Base-by-base conservation (phyloP, 2,888 invertebrate genomes). In the Acronicta alni region DNA sequence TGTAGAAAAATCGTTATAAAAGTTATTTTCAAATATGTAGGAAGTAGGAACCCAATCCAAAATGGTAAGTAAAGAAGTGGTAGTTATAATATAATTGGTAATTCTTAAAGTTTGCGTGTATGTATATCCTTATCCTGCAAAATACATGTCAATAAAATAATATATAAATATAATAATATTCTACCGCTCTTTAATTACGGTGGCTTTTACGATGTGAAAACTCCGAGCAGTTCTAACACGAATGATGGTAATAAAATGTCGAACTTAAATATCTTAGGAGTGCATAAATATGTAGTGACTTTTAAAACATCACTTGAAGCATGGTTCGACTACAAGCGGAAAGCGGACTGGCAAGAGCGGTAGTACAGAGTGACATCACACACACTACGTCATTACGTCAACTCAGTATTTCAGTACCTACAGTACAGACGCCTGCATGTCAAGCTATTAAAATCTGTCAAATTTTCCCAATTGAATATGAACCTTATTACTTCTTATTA, bases 161-260 rank as follows among this genome's bases (percentile, higher is more conserved):
- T 41, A 41, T 18, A 41, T 49, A 41, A 49, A 49, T 18, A 49
- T 30, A 14, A 49, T 30, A 14, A 30, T 41, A 15, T 41, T 49
- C 17, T 49, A 49, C 18, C 9, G 2, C 41, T 30, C 41, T 49
- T 41, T 53, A 44, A 26, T 45, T 38, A 26, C 37, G 20, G 7
- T 9, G 3, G 12, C 46, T 20, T 66, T 66, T 66, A 66, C 49
- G 61, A 55, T 35, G 49, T 61, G 66, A 66, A 51, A 63, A 65
- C 43, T 66, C 51, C 18, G 42, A 47, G 66, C 37, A 47, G 55
- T 66, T 61, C 43, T 47, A 44, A 66, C 43, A 60, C 43, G 42
- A 61, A 64, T 30, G 43, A 41, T 39, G 46, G 51, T 47, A 37
- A 66, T 66, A 66, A 66, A 61, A 66, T 60, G 17, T 60, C 12